A percentile compares a stretch with the other conserved stretches of the same genome.
These are phyloP conservation scores for Python bivittatus DNA, from an alignment of 2,113 vertebrate genomes.

Conservation along the genomic window DNA sequence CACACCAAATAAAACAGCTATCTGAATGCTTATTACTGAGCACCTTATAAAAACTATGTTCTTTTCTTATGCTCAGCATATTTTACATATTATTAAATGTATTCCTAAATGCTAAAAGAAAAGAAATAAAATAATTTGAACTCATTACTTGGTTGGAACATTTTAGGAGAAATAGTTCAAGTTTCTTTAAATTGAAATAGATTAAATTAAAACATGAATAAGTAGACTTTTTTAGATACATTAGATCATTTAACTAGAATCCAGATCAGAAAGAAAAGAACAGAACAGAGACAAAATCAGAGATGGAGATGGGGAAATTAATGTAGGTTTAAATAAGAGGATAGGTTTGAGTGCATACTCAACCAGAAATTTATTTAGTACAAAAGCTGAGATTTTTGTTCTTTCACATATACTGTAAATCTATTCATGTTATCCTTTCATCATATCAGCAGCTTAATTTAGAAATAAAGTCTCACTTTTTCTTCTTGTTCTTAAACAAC, in stretches of 20 bases:
- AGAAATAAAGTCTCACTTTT: not conserved
- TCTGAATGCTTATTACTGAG: not conserved
- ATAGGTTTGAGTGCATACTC: not conserved
- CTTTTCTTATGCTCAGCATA: not conserved
- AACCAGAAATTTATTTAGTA: not conserved
- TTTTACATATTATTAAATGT: not conserved
- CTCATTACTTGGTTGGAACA: not conserved
- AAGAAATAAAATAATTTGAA: not conserved
- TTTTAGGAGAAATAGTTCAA: constrained; percentile 11
- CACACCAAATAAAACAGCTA: not conserved
- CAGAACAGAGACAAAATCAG: not conserved
- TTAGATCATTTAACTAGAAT: not conserved
- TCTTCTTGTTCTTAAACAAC: not conserved
- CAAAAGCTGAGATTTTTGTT: not conserved
- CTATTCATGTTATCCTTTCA: not conserved
- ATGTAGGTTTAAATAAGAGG: not conserved
- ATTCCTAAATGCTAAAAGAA: not conserved
- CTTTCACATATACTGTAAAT: not conserved
- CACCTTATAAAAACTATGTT: not conserved
- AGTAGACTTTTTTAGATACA: not conserved
- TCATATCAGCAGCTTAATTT: not conserved
- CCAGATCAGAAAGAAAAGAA: not conserved
- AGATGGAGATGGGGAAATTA: not conserved
- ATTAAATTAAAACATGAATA: not conserved
- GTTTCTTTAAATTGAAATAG: not conserved